Percentiles rank a stretch among this genome's conserved stretches.
Evolutionary conservation across 1,140 invertebrate species (phyloP).

Genomic region (Drosophila lowei): DNA sequence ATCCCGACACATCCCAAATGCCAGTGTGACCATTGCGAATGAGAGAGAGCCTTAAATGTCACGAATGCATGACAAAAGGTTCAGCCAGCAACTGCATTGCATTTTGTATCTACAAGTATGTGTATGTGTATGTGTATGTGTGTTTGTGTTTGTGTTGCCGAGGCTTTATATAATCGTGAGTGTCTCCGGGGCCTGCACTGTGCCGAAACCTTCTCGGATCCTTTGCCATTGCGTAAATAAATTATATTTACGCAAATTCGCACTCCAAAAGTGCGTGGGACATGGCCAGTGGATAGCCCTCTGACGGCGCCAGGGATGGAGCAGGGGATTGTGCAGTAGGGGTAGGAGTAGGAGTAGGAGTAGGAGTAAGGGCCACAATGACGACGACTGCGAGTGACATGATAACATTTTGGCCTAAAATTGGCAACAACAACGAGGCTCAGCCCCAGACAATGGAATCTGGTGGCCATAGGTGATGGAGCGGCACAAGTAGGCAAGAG

Average conservation of each 20-base stretch:
- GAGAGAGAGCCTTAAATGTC: slow-evolving; percentile 76
- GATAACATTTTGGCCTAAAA: slow-evolving; percentile 82
- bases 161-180: slow-evolving; percentile 72
- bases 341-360: neutral
- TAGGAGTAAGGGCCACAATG: slow-evolving; percentile 42
- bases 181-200: slow-evolving; percentile 9
- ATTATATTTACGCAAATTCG: slow-evolving; percentile 82
- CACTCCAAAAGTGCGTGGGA: slow-evolving; percentile 64
- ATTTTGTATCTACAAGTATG: slow-evolving; percentile 29
- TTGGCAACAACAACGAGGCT: slow-evolving; percentile 61
- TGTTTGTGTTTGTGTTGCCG: slow-evolving; percentile 27
- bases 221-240: slow-evolving; percentile 78
- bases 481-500: slow-evolving; percentile 22
- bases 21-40: slow-evolving; percentile 57
- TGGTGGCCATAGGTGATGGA: slow-evolving; percentile 17
- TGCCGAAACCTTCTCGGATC: slow-evolving; percentile 36
- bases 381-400: slow-evolving; percentile 78
- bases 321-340: neutral
- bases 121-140: slow-evolving; percentile 17
- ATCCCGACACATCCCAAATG: slow-evolving; percentile 48
- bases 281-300: slow-evolving; percentile 22
- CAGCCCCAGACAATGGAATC: slow-evolving; percentile 61
- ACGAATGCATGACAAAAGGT: slow-evolving; percentile 46
- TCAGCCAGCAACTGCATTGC: slow-evolving; percentile 36
- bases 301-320: neutral